Evolutionary conservation across 2,888 invertebrate genomes (phyloP), one percentile per base, ranked within the genome.

Genomic region (Drosophila fulvimacula): DNA sequence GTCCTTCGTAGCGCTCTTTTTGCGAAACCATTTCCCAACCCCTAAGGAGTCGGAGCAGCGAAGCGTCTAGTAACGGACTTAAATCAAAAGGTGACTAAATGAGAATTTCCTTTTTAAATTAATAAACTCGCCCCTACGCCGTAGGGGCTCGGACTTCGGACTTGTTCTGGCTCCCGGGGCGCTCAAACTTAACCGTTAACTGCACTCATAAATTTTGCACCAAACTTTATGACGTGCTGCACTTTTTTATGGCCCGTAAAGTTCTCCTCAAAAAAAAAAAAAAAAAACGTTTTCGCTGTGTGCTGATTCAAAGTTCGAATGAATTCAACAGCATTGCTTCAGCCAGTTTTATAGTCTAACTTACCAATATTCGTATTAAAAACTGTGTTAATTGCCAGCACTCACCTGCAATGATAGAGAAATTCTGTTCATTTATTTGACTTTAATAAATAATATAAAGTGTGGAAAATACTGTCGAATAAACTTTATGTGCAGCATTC

Each of bases 21-120:
- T 34, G n/a, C 44, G 24, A 38, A 24, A 5, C 13, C 30, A 17
- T 13, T 34, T 13, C 39, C 7, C 30, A 7, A 39, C 51, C 41
- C 32, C 69, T 15, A 30, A 48, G 39, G 46, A 52, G 21, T 11
- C 46, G 46, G n/a, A 19, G 49, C 48, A 53, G 55, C 13, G 32
- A 58, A 69, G 42, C 46, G 57, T 36, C 70, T 60, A 36, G 36
- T 30, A 59, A 27, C 36, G 34, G 73, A 73, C 85, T 87, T 87
- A 84, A 89, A 89, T 90, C 82, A 84, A 90, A 86, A 89, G 88
- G 90, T 90, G 91, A 91, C 90, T 90, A 91, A 92, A 92, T 87
- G 90, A 82, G 88, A 91, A 91, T 92, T 91, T 91, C 91, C 91
- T 90, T 88, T 92, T 91, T 84, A 88, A 89, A 91, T 91, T 91